Evolutionary conservation across 2,797 vertebrate species (phyloP), one percentile per base, ranked within the genome.

Genomic region (Odontamblyopus rebecca): DNA sequence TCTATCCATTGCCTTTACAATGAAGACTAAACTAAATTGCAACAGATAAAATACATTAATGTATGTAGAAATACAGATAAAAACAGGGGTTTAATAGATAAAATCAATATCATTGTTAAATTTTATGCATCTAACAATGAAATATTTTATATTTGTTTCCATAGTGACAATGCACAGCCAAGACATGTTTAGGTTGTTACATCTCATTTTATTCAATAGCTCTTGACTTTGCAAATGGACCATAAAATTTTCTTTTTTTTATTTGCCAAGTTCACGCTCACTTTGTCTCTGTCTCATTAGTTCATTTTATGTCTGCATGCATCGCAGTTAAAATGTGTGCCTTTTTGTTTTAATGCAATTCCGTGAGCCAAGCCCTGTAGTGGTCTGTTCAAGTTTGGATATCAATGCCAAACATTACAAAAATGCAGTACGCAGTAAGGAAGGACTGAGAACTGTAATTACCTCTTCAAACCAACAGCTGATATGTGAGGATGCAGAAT

Each of bases 361-460:
- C 92, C 85, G 63, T 82, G 89, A 92, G 86, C 89, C 90, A 94
- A 93, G 86, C 83, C 93, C 91, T 93, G 93, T 92, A 93, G 81
- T 88, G 91, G 91, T 92, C 86, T 44, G 87, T 85, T 91, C 75
- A 69, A 68, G 81, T 87, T 85, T 86, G 82, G 78, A 84, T 35
- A 78, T 80, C 63, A 73, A 15, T 85, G 77, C 72, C 76, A 78
- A 88, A 85, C 74, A 35, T 80, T 65, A 79, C 69, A 83, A 87
- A 88, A 76, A 35, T 77, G 79, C 70, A 86, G 73, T 88, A 73
- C 84, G 71, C 81, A 79, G 73, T 79, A 30, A 44, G 64, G 64
- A 66, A 44, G 44, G 64, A 51, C 44, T 66, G 41, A 66, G 23
- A 71, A 69, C 8, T 50, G 35, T 48, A 41, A 30, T 41, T 35